phyloP scores from a whole-genome alignment of 2,113 vertebrate genomes.

The Megaceryle maxima region DNA sequence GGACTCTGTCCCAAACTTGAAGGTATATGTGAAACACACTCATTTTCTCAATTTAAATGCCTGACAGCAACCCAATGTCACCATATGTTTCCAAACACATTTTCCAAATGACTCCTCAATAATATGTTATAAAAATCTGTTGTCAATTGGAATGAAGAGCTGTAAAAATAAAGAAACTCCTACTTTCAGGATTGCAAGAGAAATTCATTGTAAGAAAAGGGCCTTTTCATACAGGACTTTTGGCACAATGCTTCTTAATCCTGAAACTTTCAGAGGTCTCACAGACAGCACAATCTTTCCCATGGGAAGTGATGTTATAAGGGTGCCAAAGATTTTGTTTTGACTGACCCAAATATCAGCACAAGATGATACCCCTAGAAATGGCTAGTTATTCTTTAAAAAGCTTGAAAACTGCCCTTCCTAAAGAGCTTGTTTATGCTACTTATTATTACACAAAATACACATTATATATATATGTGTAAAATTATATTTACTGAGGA shows the following conservation, averaged over 20 bases:
- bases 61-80: background rate
- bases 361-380: background rate
- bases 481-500: background rate
- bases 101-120: background rate
- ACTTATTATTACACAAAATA: background rate
- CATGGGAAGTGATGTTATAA: background rate
- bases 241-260: background rate
- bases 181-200: background rate
- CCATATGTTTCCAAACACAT: background rate
- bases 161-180: background rate
- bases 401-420: background rate
- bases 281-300: background rate
- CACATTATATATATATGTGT: rapidly evolving
- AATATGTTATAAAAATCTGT: background rate
- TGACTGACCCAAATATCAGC: background rate
- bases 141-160: background rate
- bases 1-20: background rate
- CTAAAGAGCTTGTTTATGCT: background rate
- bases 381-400: background rate
- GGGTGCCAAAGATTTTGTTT: background rate
- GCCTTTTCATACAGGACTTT: background rate
- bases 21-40: background rate
- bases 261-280: background rate
- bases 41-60: background rate
- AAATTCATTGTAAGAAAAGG: background rate